Evolutionary conservation across 2,888 invertebrate genomes (phyloP).

Genomic region (Troglohyphantes excavatus): DNA sequence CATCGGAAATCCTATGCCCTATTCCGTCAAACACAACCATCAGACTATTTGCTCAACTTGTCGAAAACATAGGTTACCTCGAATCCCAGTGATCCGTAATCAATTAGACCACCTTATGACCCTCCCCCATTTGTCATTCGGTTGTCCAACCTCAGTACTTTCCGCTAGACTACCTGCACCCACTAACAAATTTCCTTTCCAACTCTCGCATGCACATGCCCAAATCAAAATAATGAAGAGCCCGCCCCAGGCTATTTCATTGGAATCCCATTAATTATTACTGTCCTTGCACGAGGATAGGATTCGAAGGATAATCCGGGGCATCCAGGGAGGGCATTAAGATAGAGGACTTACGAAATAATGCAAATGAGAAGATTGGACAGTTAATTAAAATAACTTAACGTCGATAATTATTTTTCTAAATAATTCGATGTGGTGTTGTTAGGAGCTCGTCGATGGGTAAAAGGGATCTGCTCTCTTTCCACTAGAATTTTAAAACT

Average conservation of each 20-base stretch:
- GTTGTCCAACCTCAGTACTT: slow-evolving; percentile 50
- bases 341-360: slow-evolving; percentile 20
- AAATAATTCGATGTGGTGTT: slow-evolving; percentile 35
- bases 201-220: not conserved
- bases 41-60: slow-evolving; percentile 50
- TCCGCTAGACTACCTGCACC: slow-evolving; percentile 21
- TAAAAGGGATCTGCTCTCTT: not conserved
- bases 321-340: slow-evolving; percentile 45
- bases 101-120: slow-evolving; percentile 59
- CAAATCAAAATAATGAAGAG: slow-evolving; percentile 60
- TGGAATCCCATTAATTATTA: slow-evolving; percentile 57
- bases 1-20: no score
- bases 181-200: not conserved
- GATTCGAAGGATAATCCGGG: slow-evolving; percentile 51
- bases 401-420: slow-evolving; percentile 59
- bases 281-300: slow-evolving; percentile 3
- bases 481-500: not conserved
- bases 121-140: slow-evolving; percentile 51
- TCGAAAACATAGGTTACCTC: slow-evolving; percentile 22
- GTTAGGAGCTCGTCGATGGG: not conserved
- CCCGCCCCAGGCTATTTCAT: slow-evolving; percentile 49
- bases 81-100: slow-evolving; percentile 43
- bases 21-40: no score
- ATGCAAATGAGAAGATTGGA: slow-evolving; percentile 54
- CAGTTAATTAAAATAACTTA: slow-evolving; percentile 63